Percentiles rank a stretch among this genome's conserved stretches.
Evolutionary conservation across 2,113 vertebrate species (phyloP).

Genomic region (Nicator chloris): DNA sequence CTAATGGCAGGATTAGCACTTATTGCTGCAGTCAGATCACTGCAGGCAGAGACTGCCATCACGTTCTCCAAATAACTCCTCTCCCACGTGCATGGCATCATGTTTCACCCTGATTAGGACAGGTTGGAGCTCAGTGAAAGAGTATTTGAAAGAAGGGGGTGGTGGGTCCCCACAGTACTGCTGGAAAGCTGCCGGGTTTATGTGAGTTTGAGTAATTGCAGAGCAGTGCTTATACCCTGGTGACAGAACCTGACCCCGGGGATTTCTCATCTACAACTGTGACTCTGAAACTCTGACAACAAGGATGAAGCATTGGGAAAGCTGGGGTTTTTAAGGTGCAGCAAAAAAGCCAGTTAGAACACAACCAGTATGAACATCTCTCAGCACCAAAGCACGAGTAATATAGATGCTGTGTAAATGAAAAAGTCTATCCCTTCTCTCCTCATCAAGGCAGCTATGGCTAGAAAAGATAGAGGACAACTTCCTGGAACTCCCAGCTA

Average conservation of each 20-base stretch:
- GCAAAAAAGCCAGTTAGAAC: background rate
- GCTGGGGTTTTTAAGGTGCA: background rate
- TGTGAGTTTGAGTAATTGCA: background rate
- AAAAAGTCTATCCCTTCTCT: background rate
- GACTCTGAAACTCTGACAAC: background rate
- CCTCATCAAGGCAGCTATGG: background rate
- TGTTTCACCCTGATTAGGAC: background rate
- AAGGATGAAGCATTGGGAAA: background rate
- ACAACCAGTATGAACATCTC: background rate
- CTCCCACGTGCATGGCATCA: background rate
- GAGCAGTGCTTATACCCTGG: background rate
- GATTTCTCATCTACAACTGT: background rate
- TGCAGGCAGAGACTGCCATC: background rate
- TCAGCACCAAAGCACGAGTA: background rate
- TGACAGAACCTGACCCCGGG: background rate
- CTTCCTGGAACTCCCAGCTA: background rate
- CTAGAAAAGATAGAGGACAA: background rate
- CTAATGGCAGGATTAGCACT: background rate
- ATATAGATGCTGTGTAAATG: background rate
- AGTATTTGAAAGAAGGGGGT: background rate
- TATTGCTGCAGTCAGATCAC: background rate
- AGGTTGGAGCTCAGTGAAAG: background rate
- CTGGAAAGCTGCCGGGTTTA: background rate
- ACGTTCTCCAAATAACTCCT: background rate
- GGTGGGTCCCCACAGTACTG: fast-evolving